Evolutionary conservation across 1,140 invertebrate genomes (phyloP).

Genomic region (Apocrypta bakeri): DNA sequence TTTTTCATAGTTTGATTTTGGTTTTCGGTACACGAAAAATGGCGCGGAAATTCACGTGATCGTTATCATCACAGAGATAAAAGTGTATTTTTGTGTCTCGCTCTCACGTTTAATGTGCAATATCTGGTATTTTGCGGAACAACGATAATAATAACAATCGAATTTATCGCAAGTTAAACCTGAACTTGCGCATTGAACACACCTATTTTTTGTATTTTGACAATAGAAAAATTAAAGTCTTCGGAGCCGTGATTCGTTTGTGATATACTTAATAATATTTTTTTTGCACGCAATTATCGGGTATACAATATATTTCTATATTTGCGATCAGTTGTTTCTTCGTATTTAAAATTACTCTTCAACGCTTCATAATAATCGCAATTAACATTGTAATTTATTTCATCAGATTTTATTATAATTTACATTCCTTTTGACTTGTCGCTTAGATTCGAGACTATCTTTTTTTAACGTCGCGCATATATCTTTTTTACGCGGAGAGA

Average conservation of each 20-base stretch:
- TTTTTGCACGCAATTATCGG: neutral
- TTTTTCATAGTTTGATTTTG: conserved; percentile 2
- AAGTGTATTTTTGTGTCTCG: neutral
- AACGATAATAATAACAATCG: neutral
- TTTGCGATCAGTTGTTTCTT: neutral
- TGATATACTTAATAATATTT: neutral
- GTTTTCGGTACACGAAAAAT: conserved; percentile 42
- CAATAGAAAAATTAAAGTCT: neutral
- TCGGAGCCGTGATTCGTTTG: neutral
- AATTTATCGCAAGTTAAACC: neutral
- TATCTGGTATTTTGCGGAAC: neutral
- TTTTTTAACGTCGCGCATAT: neutral
- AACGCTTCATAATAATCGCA: conserved; percentile 33
- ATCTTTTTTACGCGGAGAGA: neutral
- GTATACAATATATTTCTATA: conserved; percentile 34
- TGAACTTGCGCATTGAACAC: neutral
- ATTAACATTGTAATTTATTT: conserved; percentile 38
- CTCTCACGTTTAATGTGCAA: neutral
- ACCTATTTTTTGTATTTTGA: neutral
- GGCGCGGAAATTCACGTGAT: conserved; percentile 27
- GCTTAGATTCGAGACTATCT: neutral
- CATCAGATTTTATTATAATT: conserved; percentile 3
- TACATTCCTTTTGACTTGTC: conserved; percentile 11
- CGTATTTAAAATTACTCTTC: conserved; percentile 5
- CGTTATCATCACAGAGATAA: conserved; percentile 27